Evolutionary conservation across 2,797 vertebrate genomes (phyloP).

Genomic region (Eulemur albifrons): DNA sequence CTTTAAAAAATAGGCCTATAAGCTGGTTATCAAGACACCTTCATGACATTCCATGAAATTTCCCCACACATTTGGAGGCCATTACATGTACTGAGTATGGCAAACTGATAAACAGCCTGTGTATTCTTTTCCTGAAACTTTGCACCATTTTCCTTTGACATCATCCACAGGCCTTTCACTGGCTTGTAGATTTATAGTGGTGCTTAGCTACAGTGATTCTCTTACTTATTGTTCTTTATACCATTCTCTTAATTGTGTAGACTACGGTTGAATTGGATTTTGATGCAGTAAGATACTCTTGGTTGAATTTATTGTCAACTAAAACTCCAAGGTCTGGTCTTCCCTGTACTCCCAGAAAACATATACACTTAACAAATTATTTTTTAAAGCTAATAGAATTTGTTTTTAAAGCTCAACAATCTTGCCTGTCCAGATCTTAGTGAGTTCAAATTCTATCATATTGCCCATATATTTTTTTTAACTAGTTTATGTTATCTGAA

Average conservation of each 20-base stretch:
- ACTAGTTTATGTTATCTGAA: neutral
- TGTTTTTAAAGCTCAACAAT: neutral
- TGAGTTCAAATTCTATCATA: constrained; percentile 8
- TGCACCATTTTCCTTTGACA: neutral
- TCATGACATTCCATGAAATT: neutral
- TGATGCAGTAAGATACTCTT: neutral
- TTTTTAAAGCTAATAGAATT: neutral
- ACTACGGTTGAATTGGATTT: neutral
- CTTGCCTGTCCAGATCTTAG: neutral
- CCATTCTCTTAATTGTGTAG: neutral
- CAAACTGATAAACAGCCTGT: too few relatives aligned
- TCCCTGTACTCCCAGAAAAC: neutral
- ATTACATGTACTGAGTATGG: neutral
- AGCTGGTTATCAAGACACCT: neutral
- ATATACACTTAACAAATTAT: neutral
- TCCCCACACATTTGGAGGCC: neutral
- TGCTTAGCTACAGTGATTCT: neutral
- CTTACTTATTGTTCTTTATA: neutral
- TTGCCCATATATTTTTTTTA: neutral
- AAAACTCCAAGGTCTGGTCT: neutral
- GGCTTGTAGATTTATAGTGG: neutral
- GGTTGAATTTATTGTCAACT: neutral
- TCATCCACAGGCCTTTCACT: neutral
- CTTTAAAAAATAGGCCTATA: neutral
- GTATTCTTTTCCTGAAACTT: neutral